Base-by-base conservation (phyloP, 2,113 vertebrate species). In the Piaya cayana region DNA sequence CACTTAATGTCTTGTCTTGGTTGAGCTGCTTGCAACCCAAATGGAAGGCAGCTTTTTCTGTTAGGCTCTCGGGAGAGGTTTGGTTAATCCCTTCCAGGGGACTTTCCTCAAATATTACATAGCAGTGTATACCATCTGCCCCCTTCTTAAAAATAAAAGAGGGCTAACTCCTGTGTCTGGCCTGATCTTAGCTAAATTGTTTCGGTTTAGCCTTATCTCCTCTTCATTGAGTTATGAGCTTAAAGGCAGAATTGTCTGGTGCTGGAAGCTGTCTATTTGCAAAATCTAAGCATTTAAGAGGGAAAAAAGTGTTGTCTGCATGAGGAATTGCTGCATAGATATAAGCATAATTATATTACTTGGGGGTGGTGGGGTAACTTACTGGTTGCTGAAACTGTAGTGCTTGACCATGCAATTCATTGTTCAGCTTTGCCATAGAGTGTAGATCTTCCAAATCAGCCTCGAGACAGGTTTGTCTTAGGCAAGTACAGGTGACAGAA, bases 1-100 rank as follows among this genome's bases (percentile, higher is more conserved):
- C 72, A 72, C 70, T 39, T 89, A 45, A 85, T 95, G 65, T 79
- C 30, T 90, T 91, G 70, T 39, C 34, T 92, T 13, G 9, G 74
- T 71, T 90, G 53, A 78, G 49, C 18, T 83, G 20, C 47, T 76
- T 90, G 45, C 27, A 71, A 45, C 64, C 34, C 77, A 78, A 47
- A 74, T 25, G 75, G 74, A 75, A 63, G 21, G 60, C 37, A 50
- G 56, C 9, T 86, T 92, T 93, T 86, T 23, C 39, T 78, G 26
- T 63, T 23, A 14, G 29, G 7, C 39, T 43, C 12, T 82, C 15
- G 12, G 34, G 37, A 50, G 78, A 49, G 43, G 43, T 68, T 59
- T 87, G 70, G 50, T 27, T 92, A 23, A 72, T 85, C 39, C n/a
- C 69, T 82, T 69, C 21, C 16, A 21, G 63, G 37, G 86, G 69